Evolutionary conservation across 2,888 invertebrate species (phyloP).

Genomic region (Scaptomyza tumidula): DNA sequence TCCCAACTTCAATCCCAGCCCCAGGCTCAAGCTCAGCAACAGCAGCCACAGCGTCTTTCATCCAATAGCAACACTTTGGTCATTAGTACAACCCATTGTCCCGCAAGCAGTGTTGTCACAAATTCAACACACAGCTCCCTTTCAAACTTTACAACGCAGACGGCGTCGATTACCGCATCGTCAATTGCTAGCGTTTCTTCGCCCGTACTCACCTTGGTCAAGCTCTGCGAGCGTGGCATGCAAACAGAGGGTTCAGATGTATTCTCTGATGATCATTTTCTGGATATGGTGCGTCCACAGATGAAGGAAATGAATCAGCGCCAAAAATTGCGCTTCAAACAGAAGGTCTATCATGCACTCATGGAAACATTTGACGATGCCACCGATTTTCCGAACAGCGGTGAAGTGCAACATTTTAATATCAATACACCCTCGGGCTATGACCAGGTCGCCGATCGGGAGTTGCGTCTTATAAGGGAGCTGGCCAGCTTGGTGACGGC

Average conservation of each 20-base stretch:
- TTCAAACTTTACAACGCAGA: background rate
- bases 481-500: slow-evolving; percentile 73
- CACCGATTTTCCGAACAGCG: slow-evolving; percentile 64
- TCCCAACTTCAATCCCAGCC: background rate
- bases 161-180: slow-evolving; percentile 33
- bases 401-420: slow-evolving; percentile 60
- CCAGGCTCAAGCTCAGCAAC: background rate
- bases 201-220: background rate
- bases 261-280: slow-evolving; percentile 68
- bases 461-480: slow-evolving; percentile 74
- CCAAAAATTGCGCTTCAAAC: slow-evolving; percentile 81
- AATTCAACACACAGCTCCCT: background rate
- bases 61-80: slow-evolving; percentile 32
- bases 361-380: slow-evolving; percentile 81
- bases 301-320: slow-evolving; percentile 79
- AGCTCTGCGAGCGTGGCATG: slow-evolving; percentile 39
- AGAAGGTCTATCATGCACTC: slow-evolving; percentile 71
- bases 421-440: slow-evolving; percentile 61
- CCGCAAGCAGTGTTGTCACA: background rate
- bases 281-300: slow-evolving; percentile 70
- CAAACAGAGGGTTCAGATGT: slow-evolving; percentile 37
- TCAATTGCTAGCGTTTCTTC: slow-evolving; percentile 16
- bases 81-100: slow-evolving; percentile 32
- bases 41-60: slow-evolving; percentile 6
- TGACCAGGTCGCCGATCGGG: slow-evolving; percentile 53